These are phyloP conservation scores for Salvelinus sp. DNA, from an alignment of 2,113 vertebrate genomes.

Conservation along the genomic window DNA sequence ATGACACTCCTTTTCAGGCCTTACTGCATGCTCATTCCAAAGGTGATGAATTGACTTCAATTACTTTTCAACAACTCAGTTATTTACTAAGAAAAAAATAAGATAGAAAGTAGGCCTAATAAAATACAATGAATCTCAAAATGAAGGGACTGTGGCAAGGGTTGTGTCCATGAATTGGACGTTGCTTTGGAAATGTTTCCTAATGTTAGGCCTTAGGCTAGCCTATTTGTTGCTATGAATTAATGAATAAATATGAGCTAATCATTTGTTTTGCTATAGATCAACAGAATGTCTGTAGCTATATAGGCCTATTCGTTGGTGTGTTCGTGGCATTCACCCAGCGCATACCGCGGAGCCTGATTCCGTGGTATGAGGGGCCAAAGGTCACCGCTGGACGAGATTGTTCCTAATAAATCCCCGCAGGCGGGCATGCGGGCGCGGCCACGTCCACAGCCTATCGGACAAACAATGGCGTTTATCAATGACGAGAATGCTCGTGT, in stretches of 20 bases:
- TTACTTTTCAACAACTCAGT: no score
- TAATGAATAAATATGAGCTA: no score
- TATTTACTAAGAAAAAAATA: no score
- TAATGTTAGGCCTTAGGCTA: no score
- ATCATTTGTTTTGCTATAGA: background rate
- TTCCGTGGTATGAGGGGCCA: slow-evolving; percentile 70
- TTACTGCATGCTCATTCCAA: slow-evolving; percentile 21
- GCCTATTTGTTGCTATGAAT: no score
- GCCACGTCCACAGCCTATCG: slow-evolving; percentile 51
- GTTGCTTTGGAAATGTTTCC: no score
- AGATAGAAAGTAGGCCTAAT: slow-evolving; percentile 6
- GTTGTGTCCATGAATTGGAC: no score
- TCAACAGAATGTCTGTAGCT: background rate
- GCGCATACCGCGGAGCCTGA: slow-evolving; percentile 45
- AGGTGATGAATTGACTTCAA: no score
- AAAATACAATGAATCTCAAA: slow-evolving; percentile 36
- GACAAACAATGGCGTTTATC: slow-evolving; percentile 23
- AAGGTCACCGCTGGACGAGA: slow-evolving; percentile 68
- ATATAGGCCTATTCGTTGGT: slow-evolving; percentile 16
- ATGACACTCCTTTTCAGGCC: slow-evolving; percentile 28
- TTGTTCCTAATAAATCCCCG: slow-evolving; percentile 61
- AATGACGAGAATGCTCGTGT: background rate
- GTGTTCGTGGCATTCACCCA: slow-evolving; percentile 43
- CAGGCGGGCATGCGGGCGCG: slow-evolving; percentile 41
- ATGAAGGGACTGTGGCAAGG: background rate